Percentiles rank a stretch among this genome's conserved stretches.
These are phyloP conservation scores for Allacma fusca DNA, from an alignment of 2,888 invertebrate genomes.

Conservation along the genomic window DNA sequence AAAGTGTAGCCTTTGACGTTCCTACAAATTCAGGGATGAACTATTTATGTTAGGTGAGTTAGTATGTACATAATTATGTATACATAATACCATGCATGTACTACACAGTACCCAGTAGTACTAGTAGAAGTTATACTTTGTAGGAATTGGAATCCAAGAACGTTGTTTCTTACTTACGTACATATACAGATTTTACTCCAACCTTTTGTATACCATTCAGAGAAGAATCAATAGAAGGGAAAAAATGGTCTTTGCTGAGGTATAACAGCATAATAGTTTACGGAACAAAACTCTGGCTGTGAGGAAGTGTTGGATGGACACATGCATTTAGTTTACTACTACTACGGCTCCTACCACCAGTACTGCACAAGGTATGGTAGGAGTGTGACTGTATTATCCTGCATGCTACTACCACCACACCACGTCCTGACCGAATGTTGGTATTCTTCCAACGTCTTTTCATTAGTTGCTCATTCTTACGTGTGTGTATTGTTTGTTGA, in stretches of 20 bases:
- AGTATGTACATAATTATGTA: neutral
- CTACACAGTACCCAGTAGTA: no score
- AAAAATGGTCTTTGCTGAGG: slow-evolving; percentile 36
- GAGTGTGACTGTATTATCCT: neutral
- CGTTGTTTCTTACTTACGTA: neutral
- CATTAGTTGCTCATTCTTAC: no score
- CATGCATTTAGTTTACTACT: slow-evolving; percentile 27
- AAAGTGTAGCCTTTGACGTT: slow-evolving; percentile 8
- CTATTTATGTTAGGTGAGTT: neutral
- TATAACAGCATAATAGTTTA: slow-evolving; percentile 36
- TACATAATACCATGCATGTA: no score
- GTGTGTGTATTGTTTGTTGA: no score
- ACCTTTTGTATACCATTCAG: slow-evolving; percentile 18
- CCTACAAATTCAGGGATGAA: slow-evolving; percentile 9
- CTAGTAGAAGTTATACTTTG: neutral
- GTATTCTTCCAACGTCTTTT: no score
- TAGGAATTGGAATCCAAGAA: neutral
- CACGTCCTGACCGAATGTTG: no score
- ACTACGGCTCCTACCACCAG: neutral
- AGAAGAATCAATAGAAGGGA: slow-evolving; percentile 21
- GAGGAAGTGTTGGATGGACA: slow-evolving; percentile 44
- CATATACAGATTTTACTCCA: neutral
- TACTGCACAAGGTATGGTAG: neutral
- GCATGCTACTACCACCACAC: neutral
- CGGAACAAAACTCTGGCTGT: slow-evolving; percentile 23